These are phyloP conservation scores for Elymnias hypermnestra DNA, from an alignment of 1,140 invertebrate genomes.

Conservation along the genomic window DNA sequence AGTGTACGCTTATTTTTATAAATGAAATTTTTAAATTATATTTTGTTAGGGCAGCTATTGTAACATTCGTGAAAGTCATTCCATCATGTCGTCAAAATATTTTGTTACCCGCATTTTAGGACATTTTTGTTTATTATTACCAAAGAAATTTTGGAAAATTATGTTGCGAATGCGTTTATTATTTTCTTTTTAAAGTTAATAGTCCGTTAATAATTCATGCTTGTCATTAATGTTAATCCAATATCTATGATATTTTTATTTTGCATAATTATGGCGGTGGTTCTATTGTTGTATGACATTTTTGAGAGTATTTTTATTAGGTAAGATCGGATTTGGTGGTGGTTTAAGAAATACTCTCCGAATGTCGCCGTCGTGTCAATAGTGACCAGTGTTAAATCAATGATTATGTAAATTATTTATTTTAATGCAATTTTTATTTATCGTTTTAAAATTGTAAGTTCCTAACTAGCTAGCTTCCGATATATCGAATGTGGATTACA, in stretches of 20 bases:
- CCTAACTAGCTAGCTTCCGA: constrained; percentile 70
- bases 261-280: constrained; percentile 57
- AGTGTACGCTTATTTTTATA: constrained; percentile 62
- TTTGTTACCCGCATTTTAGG: constrained; percentile 44
- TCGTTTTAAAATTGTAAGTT: constrained; percentile 68
- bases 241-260: constrained; percentile 39
- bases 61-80: constrained; percentile 53
- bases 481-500: constrained; percentile 24
- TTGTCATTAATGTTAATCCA: constrained; percentile 53
- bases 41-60: constrained; percentile 64
- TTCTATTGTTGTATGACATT: constrained; percentile 42
- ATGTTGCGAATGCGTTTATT: constrained; percentile 33
- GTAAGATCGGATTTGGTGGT: constrained; percentile 24
- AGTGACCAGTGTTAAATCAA: constrained; percentile 47
- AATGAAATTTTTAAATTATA: constrained; percentile 59
- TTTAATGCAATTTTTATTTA: constrained; percentile 50
- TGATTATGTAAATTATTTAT: constrained; percentile 68
- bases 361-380: constrained; percentile 36
- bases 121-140: constrained; percentile 54
- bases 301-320: constrained; percentile 58
- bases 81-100: constrained; percentile 45
- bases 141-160: constrained; percentile 62
- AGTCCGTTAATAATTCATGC: constrained; percentile 28
- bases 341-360: constrained; percentile 57
- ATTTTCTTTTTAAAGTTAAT: constrained; percentile 30